These are phyloP conservation scores for Vulpes ferrilata DNA, from an alignment of 2,113 vertebrate genomes.

Conservation along the genomic window DNA sequence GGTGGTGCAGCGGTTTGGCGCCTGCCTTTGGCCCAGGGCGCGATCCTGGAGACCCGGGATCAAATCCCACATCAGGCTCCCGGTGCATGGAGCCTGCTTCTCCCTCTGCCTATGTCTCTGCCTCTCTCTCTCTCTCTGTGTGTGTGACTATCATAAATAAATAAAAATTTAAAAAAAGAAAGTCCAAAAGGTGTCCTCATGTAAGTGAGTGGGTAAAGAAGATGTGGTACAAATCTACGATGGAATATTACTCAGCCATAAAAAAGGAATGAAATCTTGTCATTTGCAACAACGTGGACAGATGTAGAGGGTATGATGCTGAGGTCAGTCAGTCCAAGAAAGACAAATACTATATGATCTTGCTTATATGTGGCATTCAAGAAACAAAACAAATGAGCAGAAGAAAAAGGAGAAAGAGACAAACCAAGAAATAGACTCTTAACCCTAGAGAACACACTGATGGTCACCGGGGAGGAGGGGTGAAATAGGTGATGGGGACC, in stretches of 20 bases:
- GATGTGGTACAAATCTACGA: neutral
- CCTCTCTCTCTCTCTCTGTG: too few species aligned
- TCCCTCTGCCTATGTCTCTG: too few species aligned
- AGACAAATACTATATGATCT: neutral
- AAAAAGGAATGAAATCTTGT: neutral
- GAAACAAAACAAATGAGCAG: neutral
- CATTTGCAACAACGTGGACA: neutral
- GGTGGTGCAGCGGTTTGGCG: too few species aligned
- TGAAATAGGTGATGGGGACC: neutral
- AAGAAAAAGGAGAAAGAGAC: neutral
- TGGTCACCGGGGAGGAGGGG: neutral
- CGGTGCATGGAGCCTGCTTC: too few species aligned
- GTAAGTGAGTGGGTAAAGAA: neutral
- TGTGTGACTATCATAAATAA: too few species aligned
- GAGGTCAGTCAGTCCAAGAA: neutral
- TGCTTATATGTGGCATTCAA: neutral
- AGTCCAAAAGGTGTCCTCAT: constrained; percentile 39
- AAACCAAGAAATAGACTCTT: neutral
- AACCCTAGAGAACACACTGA: neutral
- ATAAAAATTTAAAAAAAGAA: too few species aligned
- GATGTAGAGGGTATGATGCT: neutral
- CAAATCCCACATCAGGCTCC: too few species aligned
- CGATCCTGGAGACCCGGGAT: too few species aligned
- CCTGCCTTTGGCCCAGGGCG: too few species aligned
- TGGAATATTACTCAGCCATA: neutral